Evolutionary conservation across 1,140 invertebrate species (phyloP).

Genomic region (Trinorchestia longiramus): DNA sequence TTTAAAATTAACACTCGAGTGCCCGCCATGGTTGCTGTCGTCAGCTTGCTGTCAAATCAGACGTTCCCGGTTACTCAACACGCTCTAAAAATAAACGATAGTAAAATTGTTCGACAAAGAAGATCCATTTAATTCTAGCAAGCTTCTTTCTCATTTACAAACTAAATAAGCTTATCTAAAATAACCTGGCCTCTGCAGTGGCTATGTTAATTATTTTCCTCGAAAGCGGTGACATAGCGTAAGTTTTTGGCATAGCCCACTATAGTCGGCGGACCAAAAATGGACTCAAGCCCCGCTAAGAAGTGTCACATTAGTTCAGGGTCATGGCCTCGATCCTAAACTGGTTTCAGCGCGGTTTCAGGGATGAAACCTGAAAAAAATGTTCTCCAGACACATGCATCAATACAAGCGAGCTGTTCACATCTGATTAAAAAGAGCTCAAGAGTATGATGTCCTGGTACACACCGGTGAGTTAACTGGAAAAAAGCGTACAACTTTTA

Average conservation of each 20-base stretch:
- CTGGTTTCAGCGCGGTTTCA: not conserved
- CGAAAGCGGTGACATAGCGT: slow-evolving; percentile 12
- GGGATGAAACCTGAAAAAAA: not conserved
- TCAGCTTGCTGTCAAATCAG: not conserved
- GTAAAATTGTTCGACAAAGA: not conserved
- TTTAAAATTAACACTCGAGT: not conserved
- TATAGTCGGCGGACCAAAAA: not conserved
- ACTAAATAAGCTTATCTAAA: slow-evolving; percentile 36
- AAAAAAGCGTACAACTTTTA: too few species aligned
- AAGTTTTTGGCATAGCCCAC: not conserved
- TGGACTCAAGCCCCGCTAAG: not conserved
- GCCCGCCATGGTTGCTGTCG: not conserved
- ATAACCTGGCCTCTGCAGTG: not conserved
- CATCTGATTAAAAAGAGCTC: not conserved
- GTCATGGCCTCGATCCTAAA: not conserved
- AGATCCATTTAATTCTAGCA: not conserved
- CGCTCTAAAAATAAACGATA: not conserved
- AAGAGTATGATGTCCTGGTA: not conserved
- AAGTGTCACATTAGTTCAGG: not conserved
- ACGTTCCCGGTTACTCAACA: not conserved
- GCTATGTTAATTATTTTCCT: not conserved
- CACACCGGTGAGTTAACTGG: not conserved
- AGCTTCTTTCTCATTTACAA: not conserved
- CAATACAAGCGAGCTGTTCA: not conserved
- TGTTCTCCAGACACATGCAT: not conserved